These are phyloP conservation scores for Daubentonia madagascariensis DNA, from an alignment of 2,113 vertebrate species.

Conservation along the genomic window DNA sequence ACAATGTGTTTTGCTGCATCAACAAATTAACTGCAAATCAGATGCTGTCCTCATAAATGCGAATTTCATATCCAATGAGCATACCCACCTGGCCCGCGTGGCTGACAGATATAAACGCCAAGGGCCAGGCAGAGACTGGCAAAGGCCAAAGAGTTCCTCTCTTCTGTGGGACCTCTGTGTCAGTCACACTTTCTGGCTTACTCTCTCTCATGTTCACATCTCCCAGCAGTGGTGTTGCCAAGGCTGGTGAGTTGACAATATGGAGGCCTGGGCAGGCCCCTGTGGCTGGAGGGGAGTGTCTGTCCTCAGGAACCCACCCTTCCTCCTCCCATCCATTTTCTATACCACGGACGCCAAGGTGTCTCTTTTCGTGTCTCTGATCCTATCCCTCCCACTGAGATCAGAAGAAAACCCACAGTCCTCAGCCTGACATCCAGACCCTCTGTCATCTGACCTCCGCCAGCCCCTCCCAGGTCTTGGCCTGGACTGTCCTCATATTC, in stretches of 20 bases:
- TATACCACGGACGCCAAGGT: neutral
- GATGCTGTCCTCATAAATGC: slow-evolving; percentile 75
- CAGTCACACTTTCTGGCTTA: neutral
- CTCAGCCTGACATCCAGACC: neutral
- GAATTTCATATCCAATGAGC: slow-evolving; percentile 45
- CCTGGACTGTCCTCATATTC: neutral
- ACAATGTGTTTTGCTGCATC: slow-evolving; percentile 86
- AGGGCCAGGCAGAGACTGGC: neutral
- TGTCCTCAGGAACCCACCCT: neutral
- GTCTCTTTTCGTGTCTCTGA: neutral
- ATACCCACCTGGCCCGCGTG: neutral
- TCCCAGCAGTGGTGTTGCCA: neutral
- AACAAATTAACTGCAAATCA: slow-evolving; percentile 88
- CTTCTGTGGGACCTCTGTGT: neutral
- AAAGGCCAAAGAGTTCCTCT: slow-evolving; percentile 36
- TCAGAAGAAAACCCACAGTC: neutral
- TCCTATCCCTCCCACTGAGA: neutral
- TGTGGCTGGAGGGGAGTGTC: neutral
- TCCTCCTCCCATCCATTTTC: neutral
- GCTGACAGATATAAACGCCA: slow-evolving; percentile 11
- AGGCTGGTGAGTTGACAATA: accelerated
- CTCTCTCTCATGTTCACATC: neutral
- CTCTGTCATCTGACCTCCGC: neutral
- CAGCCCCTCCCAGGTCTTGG: neutral
- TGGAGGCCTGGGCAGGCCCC: neutral